These are phyloP conservation scores for Onychostruthus taczanowskii DNA, from an alignment of 2,113 vertebrate genomes.

Conservation along the genomic window DNA sequence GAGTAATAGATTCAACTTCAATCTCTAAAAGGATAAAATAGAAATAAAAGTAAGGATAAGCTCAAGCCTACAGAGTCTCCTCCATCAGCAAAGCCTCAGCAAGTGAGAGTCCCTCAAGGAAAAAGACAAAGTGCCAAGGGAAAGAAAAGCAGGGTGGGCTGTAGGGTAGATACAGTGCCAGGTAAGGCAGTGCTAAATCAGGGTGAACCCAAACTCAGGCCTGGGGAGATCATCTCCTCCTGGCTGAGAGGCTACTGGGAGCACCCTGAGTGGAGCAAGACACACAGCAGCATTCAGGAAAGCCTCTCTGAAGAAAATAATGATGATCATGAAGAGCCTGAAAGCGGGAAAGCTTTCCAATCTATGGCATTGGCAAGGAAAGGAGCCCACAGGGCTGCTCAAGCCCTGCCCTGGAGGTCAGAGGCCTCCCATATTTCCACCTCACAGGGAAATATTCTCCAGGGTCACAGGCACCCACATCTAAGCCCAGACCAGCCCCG, in stretches of 20 bases:
- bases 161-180: background rate
- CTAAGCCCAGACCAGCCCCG: background rate
- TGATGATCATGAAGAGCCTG: background rate
- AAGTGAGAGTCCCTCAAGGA: background rate
- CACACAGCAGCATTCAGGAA: background rate
- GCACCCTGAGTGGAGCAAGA: background rate
- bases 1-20: background rate
- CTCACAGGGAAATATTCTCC: background rate
- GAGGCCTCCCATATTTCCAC: background rate
- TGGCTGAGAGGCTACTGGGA: background rate
- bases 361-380: rapidly evolving
- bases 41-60: background rate
- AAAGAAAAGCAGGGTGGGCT: background rate
- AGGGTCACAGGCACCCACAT: rapidly evolving
- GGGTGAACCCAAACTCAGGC: background rate
- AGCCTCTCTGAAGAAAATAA: background rate
- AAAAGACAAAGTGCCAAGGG: background rate
- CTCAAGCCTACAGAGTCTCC: background rate
- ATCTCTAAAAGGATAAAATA: background rate
- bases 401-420: background rate
- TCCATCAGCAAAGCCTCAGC: background rate
- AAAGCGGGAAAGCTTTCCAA: background rate
- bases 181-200: background rate
- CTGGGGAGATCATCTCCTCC: background rate
- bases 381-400: background rate